Evolutionary conservation across 2,888 invertebrate genomes (phyloP), one percentile per base, ranked within the genome.

Genomic region (Entomobrya multifasciata): DNA sequence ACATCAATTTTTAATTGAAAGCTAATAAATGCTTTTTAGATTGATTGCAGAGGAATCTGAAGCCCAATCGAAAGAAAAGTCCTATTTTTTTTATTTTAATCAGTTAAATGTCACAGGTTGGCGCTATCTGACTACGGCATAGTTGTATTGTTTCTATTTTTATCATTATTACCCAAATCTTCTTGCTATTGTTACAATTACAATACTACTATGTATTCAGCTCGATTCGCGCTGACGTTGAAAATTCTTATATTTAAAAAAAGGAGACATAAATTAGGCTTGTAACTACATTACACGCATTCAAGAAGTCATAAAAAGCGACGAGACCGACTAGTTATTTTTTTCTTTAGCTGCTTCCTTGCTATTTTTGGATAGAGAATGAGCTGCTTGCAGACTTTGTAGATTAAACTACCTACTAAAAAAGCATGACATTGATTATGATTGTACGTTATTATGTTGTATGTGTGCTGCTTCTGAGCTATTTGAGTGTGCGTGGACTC

Each of bases 251-350:
- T n/a, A 72, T 81, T 72, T 49, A 44, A 81, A 60, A 72, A 81
- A 70, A 80, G 70, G 70, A 81, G 81, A 81, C 81, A 81, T 81
- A 81, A 81, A 81, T 81, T 81, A 81, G 44, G 25, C 72, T 72
- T 72, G 81, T 81, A 81, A 81, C 81, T 81, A 72, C 81, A 81
- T 81, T 81, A 70, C 81, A 81, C 72, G 60, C 70, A 72, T 41
- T 81, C 70, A 72, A 72, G 41, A 52, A 57, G 30, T 81, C 57
- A 44, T 81, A 60, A 72, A 80, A 44, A 72, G 25, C 15, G 62
- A 62, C 62, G 17, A 30, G 36, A 62, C 62, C 15, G 62, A 67
- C 52, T 52, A 55, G 67, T 80, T 30, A 6, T 36, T 36, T 36
- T 36, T 36, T 36, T 36, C 36, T 36, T 36, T 36, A 20, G 22